Base-by-base conservation (phyloP, 2,113 vertebrate species). In the Ailurus styani region DNA sequence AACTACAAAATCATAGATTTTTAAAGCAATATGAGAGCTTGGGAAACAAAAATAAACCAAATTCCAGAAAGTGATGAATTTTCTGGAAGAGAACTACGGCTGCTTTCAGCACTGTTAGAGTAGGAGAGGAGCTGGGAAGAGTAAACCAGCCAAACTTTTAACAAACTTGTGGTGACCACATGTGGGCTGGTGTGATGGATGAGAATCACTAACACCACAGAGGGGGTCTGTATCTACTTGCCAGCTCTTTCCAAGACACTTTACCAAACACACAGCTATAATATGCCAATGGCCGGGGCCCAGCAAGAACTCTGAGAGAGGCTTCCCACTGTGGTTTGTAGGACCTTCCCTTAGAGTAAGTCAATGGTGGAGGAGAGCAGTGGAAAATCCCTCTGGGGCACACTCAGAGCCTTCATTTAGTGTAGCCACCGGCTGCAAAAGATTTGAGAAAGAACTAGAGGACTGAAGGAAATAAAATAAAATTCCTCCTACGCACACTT, bases 41-140 rank as follows among this genome's bases (percentile, higher is more conserved):
- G 84, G 34, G 27, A 83, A 95, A 91, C 18, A 87, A 90, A 95
- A 91, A 78, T 62, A 70, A 91, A 79, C 34, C 55, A 87, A 94
- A 94, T 45, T 93, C 8, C 6, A 82, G 70, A 91, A 54, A 78
- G 8, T 27, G 34, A n/a, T 83, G 9, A 91, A 54, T 96, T 93
- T 95, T 91, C 31, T 93, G 54, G 9, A 91, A 75, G 37, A 91
- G 50, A 96, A 66, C 6, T 6, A 64, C 0, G 31, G 29, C 4
- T 40, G 23, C 34, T 93, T 94, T 91, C 12, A 52, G 10, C 8
- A 11, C 5, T 66, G 9, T 40, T 84, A 57, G n/a, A 47, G 27
- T 29, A n/a, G 23, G 15, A 79, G 50, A 73, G n/a, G 5, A 77
- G 0, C 11, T 57, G 29, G 45, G 84, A 95, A 54, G 17, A 9